Base-by-base conservation (phyloP, 1,140 invertebrate genomes). In the Zaprionus inermis region DNA sequence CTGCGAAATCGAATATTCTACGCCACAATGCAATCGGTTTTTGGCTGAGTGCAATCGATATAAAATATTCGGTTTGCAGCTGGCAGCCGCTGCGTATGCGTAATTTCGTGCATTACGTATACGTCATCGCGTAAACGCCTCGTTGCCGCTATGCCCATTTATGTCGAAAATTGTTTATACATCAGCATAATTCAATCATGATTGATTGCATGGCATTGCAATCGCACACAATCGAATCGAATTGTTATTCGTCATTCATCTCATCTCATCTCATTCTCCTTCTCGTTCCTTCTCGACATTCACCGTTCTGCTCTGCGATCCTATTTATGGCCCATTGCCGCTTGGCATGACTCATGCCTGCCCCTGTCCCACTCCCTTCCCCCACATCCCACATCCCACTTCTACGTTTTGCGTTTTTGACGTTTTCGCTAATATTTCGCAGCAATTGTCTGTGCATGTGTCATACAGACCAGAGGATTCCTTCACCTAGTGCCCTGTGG, bases 71-170 rank as follows among this genome's bases (percentile, higher is more conserved):
- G 69, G 68, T 20, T 83, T 73, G 69, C 51, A 67, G 51, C 77
- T 55, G 32, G 76, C 58, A 49, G 20, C 64, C 70, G 77, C 52
- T 32, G 77, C 84, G 83, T 86, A 86, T 86, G 83, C 83, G 83
- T 70, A 78, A 82, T 78, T 66, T 76, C 16, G 49, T 28, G 12
- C 24, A 32, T 55, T 55, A 11, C 16, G 49, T 22, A 64, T 64
- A 64, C 61, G 61, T 20, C 60, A 54, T 10, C 32, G 46, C 20
- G 12, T 20, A 52, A 30, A 54, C 51, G 24, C 20, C 14, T 12
- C 38, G n/a, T 49, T 22, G 44, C n/a, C 6, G 38, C 24, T 36
- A 11, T 36, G 11, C 5, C 22, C 41, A 32, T 30, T 46, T 60
- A 46, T 28, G n/a, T 18, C 44, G 44, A 49, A 22, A 49, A 18